A percentile compares a stretch with the other conserved stretches of the same genome.
Conservation (phyloP, 2,888 invertebrate species). For the Disparrhopalites patrizii region DNA sequence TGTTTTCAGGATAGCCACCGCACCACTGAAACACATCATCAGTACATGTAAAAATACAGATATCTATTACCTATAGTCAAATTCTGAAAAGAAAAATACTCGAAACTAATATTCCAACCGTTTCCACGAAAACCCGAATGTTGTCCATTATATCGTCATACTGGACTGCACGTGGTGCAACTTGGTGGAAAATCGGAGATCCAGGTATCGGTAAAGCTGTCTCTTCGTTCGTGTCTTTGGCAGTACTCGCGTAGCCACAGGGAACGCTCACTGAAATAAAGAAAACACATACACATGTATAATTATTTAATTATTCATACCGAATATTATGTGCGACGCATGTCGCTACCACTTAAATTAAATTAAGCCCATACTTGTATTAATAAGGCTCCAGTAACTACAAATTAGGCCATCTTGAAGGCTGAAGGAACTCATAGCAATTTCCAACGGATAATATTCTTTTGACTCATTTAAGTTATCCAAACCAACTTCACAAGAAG, state of each 20-base stretch:
- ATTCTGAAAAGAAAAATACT: no score
- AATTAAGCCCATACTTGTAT: conserved; percentile 39
- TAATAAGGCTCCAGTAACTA: conserved; percentile 40
- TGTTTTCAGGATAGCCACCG: conserved; percentile 7
- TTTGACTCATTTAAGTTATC: neutral
- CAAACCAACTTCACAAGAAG: conserved; percentile 38
- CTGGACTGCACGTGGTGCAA: conserved; percentile 19
- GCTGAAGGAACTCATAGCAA: conserved; percentile 42
- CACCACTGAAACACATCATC: conserved; percentile 14
- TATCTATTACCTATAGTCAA: no score
- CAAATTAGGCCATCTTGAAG: conserved; percentile 38
- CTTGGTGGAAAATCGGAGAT: conserved; percentile 12
- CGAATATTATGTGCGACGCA: neutral
- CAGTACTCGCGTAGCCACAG: conserved; percentile 40
- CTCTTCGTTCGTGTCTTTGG: conserved; percentile 38
- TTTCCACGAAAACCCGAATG: conserved; percentile 33
- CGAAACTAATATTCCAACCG: neutral
- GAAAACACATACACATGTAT: conserved; percentile 1
- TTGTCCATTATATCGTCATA: conserved; percentile 36
- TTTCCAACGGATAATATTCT: conserved; percentile 44
- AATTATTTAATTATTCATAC: neutral
- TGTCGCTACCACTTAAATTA: no score
- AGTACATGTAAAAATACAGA: neutral
- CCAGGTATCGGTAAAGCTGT: conserved; percentile 41
- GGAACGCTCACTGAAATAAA: conserved; percentile 30